A percentile compares a stretch with the other conserved stretches of the same genome.
Conservation (phyloP, 2,113 vertebrate genomes). For the Octodon degus region DNA sequence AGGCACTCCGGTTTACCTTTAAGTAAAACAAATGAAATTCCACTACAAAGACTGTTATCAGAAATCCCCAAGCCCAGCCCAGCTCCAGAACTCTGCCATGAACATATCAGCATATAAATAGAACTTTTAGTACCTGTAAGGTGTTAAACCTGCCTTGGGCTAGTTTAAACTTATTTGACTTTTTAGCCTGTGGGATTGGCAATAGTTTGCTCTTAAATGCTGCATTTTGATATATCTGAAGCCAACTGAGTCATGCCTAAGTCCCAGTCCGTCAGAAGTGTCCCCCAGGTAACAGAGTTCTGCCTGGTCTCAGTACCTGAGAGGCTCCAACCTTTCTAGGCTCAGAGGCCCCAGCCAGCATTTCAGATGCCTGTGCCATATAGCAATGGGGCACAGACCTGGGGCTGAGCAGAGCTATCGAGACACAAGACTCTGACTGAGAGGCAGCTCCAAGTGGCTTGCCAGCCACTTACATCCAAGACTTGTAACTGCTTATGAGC, state of each 20-base stretch:
- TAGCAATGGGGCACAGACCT: neutral
- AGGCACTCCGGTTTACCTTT: constrained; percentile 25
- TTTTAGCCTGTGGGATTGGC: constrained; percentile 16
- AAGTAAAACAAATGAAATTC: constrained; percentile 71
- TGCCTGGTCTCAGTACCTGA: neutral
- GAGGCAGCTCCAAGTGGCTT: neutral
- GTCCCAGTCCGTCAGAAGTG: neutral
- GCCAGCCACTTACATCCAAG: neutral
- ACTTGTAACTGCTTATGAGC: neutral
- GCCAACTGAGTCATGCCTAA: neutral
- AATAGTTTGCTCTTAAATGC: constrained; percentile 23
- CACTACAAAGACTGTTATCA: constrained; percentile 43
- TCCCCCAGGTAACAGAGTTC: neutral
- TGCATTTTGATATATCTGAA: constrained; percentile 28
- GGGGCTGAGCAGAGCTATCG: neutral
- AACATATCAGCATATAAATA: neutral
- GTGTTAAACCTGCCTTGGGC: neutral
- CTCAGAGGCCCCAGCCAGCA: neutral
- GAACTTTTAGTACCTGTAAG: neutral
- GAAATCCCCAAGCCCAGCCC: constrained; percentile 25
- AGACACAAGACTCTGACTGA: neutral
- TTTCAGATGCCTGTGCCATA: neutral
- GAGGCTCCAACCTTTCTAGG: neutral
- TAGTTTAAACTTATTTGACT: constrained; percentile 45
- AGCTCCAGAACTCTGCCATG: neutral